These are phyloP conservation scores for Dinoponera quadriceps DNA, from an alignment of 1,140 invertebrate genomes.

Conservation along the genomic window DNA sequence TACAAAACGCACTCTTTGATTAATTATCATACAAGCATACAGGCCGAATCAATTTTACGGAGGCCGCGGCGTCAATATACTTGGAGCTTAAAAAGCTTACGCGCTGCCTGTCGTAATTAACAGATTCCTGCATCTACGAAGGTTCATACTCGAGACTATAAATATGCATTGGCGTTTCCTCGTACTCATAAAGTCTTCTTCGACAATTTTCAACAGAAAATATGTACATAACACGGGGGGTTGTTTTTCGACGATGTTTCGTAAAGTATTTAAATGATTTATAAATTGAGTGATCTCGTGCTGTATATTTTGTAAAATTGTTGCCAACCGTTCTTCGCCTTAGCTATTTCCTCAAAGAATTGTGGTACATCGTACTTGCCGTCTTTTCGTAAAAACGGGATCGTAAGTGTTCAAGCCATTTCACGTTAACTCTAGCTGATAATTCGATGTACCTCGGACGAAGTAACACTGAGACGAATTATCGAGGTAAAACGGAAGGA, in stretches of 20 bases:
- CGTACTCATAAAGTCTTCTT: neutral
- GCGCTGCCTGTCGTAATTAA: neutral
- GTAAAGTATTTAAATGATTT: slow-evolving; percentile 13
- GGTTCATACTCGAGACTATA: neutral
- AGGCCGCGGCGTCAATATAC: neutral
- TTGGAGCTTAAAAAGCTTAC: slow-evolving; percentile 14
- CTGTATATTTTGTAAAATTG: neutral
- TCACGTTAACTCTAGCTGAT: slow-evolving; percentile 54
- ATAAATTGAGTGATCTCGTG: neutral
- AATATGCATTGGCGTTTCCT: neutral
- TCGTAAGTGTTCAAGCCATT: slow-evolving; percentile 45
- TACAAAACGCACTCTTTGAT: slow-evolving; percentile 56
- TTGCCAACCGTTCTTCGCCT: neutral
- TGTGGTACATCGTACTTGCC: slow-evolving; percentile 4
- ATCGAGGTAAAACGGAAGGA: slow-evolving; percentile 47
- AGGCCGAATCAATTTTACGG: slow-evolving; percentile 35
- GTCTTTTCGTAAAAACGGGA: slow-evolving; percentile 13
- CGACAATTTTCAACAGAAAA: neutral
- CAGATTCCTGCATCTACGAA: neutral
- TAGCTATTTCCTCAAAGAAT: slow-evolving; percentile 21
- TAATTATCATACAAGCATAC: slow-evolving; percentile 35
- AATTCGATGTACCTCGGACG: slow-evolving; percentile 41
- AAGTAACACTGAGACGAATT: slow-evolving; percentile 37
- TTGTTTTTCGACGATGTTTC: neutral
- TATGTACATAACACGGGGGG: neutral